Base-by-base conservation (phyloP, 2,797 vertebrate species). In the Heliangelus exortis region DNA sequence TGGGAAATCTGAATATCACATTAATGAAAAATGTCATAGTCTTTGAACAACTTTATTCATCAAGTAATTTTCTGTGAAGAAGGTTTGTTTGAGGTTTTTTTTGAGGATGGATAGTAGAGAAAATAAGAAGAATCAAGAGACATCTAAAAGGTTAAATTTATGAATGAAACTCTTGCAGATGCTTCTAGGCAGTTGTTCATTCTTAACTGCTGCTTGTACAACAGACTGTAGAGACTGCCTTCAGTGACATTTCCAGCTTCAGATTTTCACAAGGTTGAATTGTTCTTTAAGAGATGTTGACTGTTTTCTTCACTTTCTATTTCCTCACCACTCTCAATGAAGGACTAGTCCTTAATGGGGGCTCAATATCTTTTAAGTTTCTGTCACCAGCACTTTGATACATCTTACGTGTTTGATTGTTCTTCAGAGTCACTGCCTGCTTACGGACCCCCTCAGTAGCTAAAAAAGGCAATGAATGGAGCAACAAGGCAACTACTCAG, bases 171-270 rank as follows among this genome's bases (percentile, higher is more conserved):
- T 7, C 34, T 85, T 90, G 87, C 94, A 67, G 55, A 50, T 41
- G 89, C 93, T 91, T 96, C 78, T 87, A 89, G 92, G 78, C 80
- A 96, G 57, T 84, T 87, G 50, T 92, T 91, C 90, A 87, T 97
- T 96, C 77, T 76, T 89, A 79, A 86, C 66, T 75, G 31, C 62
- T 92, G 39, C 75, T 73, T 62, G 22, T 84, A 71, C 58, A 84
- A 90, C 87, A 87, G 53, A 96, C 73, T 96, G 83, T 63, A 85
- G 75, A 93, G n/a, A 84, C 61, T 84, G 95, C 84, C 67, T 95
- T 87, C 87, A 90, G 92, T 79, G 96, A 81, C n/a, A 68, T 63
- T 92, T 87, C 62, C 55, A 80, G 85, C 88, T 93, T 96, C 48
- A 76, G 29, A 54, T 72, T 80, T 89, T 88, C 68, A 31, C 10